phyloP scores from a whole-genome alignment of 2,797 vertebrate species.

The Gouania willdenowi region DNA sequence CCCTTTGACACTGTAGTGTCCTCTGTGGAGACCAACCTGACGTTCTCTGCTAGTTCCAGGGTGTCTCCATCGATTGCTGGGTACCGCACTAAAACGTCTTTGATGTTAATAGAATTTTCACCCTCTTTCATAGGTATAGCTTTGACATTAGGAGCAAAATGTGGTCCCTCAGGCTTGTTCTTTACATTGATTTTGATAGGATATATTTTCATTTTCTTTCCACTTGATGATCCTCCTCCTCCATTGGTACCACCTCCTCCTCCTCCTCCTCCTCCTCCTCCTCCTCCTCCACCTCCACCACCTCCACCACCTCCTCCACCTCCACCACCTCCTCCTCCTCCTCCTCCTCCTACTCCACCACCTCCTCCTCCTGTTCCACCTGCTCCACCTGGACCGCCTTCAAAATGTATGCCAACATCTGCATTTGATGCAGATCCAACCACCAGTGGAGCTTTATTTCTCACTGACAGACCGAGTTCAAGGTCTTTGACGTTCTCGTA shows the following conservation, averaged over 20 bases:
- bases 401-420: not conserved
- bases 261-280: too few species aligned
- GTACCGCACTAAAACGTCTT: constrained; percentile 67
- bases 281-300: fast-evolving
- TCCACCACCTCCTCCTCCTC: fast-evolving
- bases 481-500: constrained; percentile 79
- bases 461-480: constrained; percentile 74
- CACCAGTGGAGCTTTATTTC: constrained; percentile 74
- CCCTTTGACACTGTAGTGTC: not conserved
- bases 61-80: constrained; percentile 83
- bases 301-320: fast-evolving
- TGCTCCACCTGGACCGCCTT: too few species aligned
- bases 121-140: constrained; percentile 68
- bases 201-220: constrained; percentile 48
- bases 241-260: too few species aligned
- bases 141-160: constrained; percentile 75
- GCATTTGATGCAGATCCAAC: fast-evolving
- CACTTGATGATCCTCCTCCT: too few species aligned
- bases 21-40: constrained; percentile 74
- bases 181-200: constrained; percentile 75
- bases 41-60: constrained; percentile 69
- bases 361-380: too few species aligned
- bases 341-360: fast-evolving
- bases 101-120: not conserved
- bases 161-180: constrained; percentile 80